Evolutionary conservation across 2,888 invertebrate genomes (phyloP), one percentile per base, ranked within the genome.

Genomic region (Dynastes grantii): DNA sequence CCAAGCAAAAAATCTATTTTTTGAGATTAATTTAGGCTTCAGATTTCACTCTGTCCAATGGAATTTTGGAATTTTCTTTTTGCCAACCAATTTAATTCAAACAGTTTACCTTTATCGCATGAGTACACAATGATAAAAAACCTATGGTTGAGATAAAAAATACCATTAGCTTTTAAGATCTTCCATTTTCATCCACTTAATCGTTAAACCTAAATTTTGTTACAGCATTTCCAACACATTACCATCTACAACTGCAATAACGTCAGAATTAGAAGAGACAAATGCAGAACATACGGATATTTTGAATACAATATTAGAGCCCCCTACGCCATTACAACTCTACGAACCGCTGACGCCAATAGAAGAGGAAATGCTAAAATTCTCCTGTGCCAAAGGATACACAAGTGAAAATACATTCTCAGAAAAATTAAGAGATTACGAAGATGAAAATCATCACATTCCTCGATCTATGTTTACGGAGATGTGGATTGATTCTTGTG

Each of bases 331-430:
- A 4, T 63, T 29, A 13, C 9, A 11, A 13, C 13, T 13, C 2
- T 32, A 13, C 29, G 63, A 63, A 11, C 29, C 32, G 0, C 58
- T 79, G 73, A 73, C 77, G 13, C 77, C 77, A 32, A 64, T 67
- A 22, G 79, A 79, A 75, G 76, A 79, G 68, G 76, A 79, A 77
- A 79, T 79, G 77, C 37, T 79, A 22, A 73, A 65, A 64, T 61
- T 49, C 51, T 71, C 77, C 29, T 79, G 79, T 16, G 77, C 75
- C 29, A 79, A 79, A 75, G 79, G 79, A 27, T 73, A 64, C 37
- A 65, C 58, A 22, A 51, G 53, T 22, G 67, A 49, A 75, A 40
- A 40, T 27, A 22, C 61, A 5, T 75, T 75, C 27, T 75, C 61
- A 1, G 45, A 63, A 29, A 75, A 61, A 49, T 29, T 75, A 13